These are phyloP conservation scores for Karalla daura DNA, from an alignment of 2,797 vertebrate species.

Conservation along the genomic window DNA sequence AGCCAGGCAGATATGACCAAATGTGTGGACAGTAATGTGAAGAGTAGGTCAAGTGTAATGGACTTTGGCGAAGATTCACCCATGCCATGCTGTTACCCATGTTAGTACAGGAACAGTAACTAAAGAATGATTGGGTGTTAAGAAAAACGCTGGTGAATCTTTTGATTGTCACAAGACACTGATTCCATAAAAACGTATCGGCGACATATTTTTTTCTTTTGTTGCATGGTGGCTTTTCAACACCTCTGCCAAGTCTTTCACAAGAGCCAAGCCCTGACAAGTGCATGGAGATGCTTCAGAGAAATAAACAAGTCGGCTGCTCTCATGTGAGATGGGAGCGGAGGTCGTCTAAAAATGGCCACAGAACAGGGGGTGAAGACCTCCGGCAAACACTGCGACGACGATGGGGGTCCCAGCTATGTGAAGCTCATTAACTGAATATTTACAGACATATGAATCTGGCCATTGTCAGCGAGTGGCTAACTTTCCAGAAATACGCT, in stretches of 20 bases:
- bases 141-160: no score
- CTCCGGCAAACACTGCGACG: conserved; percentile 78
- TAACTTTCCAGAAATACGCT: conserved; percentile 51
- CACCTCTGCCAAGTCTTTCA: conserved; percentile 26
- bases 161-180: no score
- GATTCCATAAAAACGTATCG: no score
- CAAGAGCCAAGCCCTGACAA: conserved; percentile 48
- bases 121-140: no score
- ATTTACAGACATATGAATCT: conserved; percentile 86
- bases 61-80: background rate
- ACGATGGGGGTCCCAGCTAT: conserved; percentile 78
- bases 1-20: no score
- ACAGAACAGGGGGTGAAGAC: conserved; percentile 81
- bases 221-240: background rate
- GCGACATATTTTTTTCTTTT: background rate
- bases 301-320: conserved; percentile 72
- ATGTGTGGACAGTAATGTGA: background rate
- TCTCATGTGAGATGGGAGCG: conserved; percentile 77
- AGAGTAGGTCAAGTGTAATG: no score
- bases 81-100: background rate
- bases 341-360: conserved; percentile 84
- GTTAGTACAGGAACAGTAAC: background rate
- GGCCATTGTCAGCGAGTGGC: conserved; percentile 74
- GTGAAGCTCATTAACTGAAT: conserved; percentile 86
- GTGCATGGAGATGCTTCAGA: conserved; percentile 75